These are phyloP conservation scores for Osmoderma eremita DNA, from an alignment of 2,888 invertebrate species.

Conservation along the genomic window DNA sequence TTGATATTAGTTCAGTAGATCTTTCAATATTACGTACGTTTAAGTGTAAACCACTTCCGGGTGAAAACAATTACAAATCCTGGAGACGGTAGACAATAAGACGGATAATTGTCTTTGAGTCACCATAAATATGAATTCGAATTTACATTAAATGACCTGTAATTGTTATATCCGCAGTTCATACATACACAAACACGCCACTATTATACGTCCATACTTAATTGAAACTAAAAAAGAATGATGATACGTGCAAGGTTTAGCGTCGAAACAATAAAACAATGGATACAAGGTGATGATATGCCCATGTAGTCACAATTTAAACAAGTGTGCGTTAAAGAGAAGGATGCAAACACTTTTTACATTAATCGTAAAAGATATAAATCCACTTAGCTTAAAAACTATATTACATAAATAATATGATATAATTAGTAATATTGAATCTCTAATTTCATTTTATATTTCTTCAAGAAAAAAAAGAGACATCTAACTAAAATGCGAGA, in stretches of 20 bases:
- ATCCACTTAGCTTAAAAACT: too few species aligned
- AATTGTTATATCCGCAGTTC: constrained; percentile 23
- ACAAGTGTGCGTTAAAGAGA: not conserved
- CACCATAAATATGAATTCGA: constrained; percentile 31
- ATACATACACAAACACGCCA: constrained; percentile 11
- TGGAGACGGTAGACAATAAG: constrained; percentile 10
- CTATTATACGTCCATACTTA: constrained; percentile 12
- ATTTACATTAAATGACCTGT: constrained; percentile 31
- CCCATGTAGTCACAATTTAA: constrained; percentile 5
- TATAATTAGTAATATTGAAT: too few species aligned
- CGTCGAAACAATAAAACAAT: constrained; percentile 30
- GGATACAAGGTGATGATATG: not conserved
- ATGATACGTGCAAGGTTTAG: constrained; percentile 4
- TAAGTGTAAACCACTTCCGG: constrained; percentile 22
- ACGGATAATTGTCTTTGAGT: constrained; percentile 24
- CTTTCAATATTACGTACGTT: too few species aligned
- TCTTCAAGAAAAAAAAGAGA: too few species aligned
- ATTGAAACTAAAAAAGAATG: constrained; percentile 4
- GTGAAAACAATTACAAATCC: constrained; percentile 9
- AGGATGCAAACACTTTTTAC: not conserved
- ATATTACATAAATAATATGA: too few species aligned
- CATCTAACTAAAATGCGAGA: too few species aligned
- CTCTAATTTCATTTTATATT: too few species aligned
- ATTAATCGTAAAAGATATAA: too few species aligned
- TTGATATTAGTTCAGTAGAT: too few species aligned